Percentiles rank a stretch among this genome's conserved stretches.
phyloP scores from a whole-genome alignment of 2,888 invertebrate genomes.

The Tuberolachnus salignus region DNA sequence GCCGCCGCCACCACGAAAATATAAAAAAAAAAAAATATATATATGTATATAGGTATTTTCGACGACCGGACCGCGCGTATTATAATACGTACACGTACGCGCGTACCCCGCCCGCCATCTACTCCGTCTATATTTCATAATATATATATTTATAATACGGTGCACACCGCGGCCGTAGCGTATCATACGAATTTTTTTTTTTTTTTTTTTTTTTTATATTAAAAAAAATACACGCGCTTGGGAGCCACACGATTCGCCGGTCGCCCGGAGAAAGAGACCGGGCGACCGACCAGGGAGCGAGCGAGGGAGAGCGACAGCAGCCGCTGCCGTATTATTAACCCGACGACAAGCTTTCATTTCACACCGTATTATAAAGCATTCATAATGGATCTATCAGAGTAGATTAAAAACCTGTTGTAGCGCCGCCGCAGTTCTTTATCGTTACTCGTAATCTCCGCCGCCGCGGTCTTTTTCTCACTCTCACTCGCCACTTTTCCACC shows the following conservation, averaged over 20 bases:
- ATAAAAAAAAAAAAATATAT: neutral
- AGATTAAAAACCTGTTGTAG: constrained; percentile 52
- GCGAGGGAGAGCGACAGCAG: neutral
- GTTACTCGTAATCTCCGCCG: constrained; percentile 18
- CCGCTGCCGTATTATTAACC: constrained; percentile 47
- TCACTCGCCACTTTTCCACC: neutral
- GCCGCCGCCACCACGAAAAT: neutral
- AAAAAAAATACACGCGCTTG: neutral
- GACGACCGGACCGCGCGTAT: too few relatives aligned
- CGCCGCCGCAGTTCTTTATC: constrained; percentile 43
- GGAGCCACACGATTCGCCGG: too few relatives aligned
- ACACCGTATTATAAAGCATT: constrained; percentile 39
- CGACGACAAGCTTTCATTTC: constrained; percentile 56
- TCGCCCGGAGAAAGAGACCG: neutral
- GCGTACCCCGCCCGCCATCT: too few relatives aligned
- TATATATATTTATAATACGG: neutral
- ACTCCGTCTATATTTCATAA: constrained; percentile 8
- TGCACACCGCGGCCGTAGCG: too few relatives aligned
- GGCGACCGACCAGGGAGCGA: neutral
- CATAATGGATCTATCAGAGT: constrained; percentile 54
- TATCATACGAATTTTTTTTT: too few relatives aligned
- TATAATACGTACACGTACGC: neutral
- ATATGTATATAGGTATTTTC: too few relatives aligned
- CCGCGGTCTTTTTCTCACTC: neutral
- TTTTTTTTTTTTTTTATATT: too few relatives aligned